These are phyloP conservation scores for Leptarthrus brevirostris DNA, from an alignment of 2,888 invertebrate species.

Conservation along the genomic window DNA sequence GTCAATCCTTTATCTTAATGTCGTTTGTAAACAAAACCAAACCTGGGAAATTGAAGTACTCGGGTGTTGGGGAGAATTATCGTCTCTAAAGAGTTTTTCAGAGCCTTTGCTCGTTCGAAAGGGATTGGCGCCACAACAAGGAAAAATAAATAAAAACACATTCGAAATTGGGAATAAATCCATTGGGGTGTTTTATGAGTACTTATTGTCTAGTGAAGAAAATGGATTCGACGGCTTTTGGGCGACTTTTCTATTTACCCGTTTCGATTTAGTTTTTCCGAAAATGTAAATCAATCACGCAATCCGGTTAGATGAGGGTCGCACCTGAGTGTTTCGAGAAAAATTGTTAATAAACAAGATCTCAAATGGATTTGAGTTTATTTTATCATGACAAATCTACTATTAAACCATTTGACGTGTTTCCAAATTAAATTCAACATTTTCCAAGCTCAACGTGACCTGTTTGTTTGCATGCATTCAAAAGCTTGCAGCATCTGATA, in stretches of 20 bases:
- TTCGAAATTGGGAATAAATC: constrained; percentile 32
- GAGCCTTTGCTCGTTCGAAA: too few species aligned
- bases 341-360: too few species aligned
- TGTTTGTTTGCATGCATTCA: too few species aligned
- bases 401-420: too few species aligned
- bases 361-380: too few species aligned
- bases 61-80: background rate
- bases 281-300: background rate
- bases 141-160: background rate
- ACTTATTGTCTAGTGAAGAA: constrained; percentile 14
- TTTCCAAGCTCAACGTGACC: too few species aligned
- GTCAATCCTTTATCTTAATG: constrained; percentile 48
- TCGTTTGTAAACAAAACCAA: constrained; percentile 43
- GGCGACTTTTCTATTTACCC: constrained; percentile 8
- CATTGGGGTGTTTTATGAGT: constrained; percentile 31
- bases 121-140: too few species aligned
- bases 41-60: background rate
- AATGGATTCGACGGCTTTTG: constrained; percentile 1
- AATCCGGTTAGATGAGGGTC: background rate
- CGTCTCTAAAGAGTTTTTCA: background rate
- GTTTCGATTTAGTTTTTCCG: background rate
- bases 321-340: too few species aligned
- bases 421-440: too few species aligned
- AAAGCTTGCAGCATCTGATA: too few species aligned
- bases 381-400: too few species aligned